A percentile compares a stretch with the other conserved stretches of the same genome.
phyloP scores from a whole-genome alignment of 2,113 vertebrate species.

The Pelusios castaneus region DNA sequence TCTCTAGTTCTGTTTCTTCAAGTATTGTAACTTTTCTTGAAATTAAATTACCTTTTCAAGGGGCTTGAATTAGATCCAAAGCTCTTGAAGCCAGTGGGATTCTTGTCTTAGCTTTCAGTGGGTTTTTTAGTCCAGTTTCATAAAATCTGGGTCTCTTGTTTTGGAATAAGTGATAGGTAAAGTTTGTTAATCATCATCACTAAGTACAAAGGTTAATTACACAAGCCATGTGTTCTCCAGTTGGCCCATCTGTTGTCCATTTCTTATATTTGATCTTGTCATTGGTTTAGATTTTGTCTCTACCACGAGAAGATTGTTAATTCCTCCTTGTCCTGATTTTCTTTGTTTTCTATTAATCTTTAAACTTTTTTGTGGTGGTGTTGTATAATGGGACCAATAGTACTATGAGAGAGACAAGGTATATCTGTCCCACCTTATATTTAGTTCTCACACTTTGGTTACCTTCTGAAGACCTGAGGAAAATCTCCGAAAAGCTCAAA shows the following conservation, averaged over 20 bases:
- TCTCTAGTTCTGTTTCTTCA: background rate
- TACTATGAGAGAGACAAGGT: background rate
- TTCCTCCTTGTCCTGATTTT: rapidly evolving
- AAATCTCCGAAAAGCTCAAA: background rate
- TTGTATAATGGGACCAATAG: background rate
- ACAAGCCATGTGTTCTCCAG: constrained; percentile 52
- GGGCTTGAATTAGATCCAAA: constrained; percentile 18
- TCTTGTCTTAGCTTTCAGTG: constrained; percentile 31
- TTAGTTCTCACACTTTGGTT: background rate
- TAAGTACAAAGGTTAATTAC: constrained; percentile 60
- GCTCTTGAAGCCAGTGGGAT: constrained; percentile 3
- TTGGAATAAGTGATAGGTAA: constrained; percentile 38
- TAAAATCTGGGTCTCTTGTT: background rate
- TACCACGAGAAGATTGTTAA: background rate
- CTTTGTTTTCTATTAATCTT: background rate
- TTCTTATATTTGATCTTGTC: background rate
- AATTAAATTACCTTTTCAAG: constrained; percentile 20
- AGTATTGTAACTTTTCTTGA: background rate
- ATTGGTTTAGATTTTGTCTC: background rate
- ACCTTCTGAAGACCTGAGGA: background rate
- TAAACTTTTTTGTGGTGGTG: background rate
- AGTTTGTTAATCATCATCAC: constrained; percentile 44
- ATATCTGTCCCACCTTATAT: background rate
- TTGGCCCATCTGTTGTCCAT: constrained; percentile 45
- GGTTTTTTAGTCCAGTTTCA: constrained; percentile 11